Evolutionary conservation across 1,140 invertebrate species (phyloP), one percentile per base, ranked within the genome.

Genomic region (Apis dorsata): DNA sequence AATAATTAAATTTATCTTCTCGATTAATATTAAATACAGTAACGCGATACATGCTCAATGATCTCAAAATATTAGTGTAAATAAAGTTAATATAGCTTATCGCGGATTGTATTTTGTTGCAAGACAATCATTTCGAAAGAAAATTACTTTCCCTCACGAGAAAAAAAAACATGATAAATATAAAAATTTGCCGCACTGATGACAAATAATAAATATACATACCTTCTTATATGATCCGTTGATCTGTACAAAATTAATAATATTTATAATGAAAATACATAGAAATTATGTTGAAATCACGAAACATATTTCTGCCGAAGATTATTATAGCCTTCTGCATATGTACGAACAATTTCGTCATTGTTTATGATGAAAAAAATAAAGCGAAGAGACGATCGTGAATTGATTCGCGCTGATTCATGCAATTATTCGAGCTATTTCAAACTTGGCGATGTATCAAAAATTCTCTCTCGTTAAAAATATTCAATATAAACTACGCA

Each of bases 21-120:
- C 28, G 19, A 49, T 13, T 69, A 69, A n/a, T 68, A n/a, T 12
- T 19, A 34, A 21, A 51, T 11, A 62, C 7, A 44, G 34, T 44
- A 74, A 80, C 44, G 8, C 51, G 19, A 86, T 66, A 62, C 62
- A 66, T 86, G 83, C 85, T 82, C 76, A 82, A 88, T 65, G 66
- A 85, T 55, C 75, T 77, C 74, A 81, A 53, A 70, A 60, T 68
- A 51, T 84, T 44, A 81, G 63, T 34, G 24, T 81, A 75, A 57
- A 28, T 7, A n/a, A 65, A 28, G 10, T n/a, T 65, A 65, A 70
- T 7, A 28, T 66, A 65, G 66, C 82, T 85, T 82, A 62, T 85
- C 89, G 86, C 83, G 86, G 88, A 92, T 91, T 91, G 86, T 89
- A 85, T 92, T 92, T 89, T 88, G 85, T 91, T 91, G 87, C 55